phyloP scores from a whole-genome alignment of 92 coral and sea anemone genomes.

The Virgularia gustaviana region DNA sequence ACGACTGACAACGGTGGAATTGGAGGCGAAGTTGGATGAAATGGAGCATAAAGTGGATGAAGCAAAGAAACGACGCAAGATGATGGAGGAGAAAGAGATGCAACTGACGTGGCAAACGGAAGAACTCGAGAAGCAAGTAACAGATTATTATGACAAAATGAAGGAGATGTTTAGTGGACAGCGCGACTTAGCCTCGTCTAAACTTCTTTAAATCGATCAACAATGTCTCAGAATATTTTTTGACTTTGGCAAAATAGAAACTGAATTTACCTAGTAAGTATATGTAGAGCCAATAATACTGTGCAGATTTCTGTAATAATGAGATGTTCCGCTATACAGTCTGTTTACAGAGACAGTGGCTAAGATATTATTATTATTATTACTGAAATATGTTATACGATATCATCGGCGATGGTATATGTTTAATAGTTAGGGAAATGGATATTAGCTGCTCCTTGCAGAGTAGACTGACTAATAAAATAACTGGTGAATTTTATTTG shows the following conservation, averaged over 20 bases:
- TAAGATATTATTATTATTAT: neutral
- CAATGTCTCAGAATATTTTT: neutral
- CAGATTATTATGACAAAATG: conserved; percentile 9
- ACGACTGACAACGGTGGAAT: conserved; percentile 4
- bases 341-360: conserved; percentile 18
- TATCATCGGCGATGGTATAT: neutral
- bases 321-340: no score
- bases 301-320: no score
- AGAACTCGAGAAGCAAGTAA: conserved; percentile 15
- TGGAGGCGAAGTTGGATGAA: conserved; percentile 19
- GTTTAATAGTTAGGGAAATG: conserved; percentile 2
- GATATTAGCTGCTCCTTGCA: neutral
- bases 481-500: neutral
- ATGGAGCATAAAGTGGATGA: neutral
- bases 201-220: conserved; percentile 1
- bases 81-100: conserved; percentile 17
- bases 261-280: no score
- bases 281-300: no score
- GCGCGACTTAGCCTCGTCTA: conserved; percentile 28
- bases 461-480: neutral
- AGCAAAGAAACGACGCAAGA: conserved; percentile 22
- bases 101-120: conserved; percentile 13
- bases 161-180: conserved; percentile 34
- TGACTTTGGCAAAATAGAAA: no score
- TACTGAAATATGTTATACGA: neutral